Evolutionary conservation across 2,113 vertebrate genomes (phyloP).

Genomic region (Gulo gulo): DNA sequence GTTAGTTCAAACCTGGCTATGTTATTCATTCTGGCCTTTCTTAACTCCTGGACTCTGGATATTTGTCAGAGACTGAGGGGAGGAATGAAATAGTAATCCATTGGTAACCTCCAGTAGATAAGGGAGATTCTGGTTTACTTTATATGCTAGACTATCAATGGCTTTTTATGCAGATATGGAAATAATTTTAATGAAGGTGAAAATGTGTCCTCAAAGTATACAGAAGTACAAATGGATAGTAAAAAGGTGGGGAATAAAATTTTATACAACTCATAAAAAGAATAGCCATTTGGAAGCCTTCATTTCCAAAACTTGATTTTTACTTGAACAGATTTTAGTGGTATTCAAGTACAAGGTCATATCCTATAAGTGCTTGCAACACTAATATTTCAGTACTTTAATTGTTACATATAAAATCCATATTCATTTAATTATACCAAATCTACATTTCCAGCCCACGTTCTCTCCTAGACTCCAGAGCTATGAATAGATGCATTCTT

Average conservation of each 20-base stretch:
- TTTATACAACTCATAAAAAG: not conserved
- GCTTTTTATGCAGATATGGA: not conserved
- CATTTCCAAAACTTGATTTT: not conserved
- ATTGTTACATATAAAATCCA: not conserved
- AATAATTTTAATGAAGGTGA: conserved; percentile 23
- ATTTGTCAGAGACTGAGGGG: not conserved
- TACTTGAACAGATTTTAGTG: not conserved
- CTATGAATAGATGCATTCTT: not conserved
- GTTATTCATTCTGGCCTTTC: not conserved
- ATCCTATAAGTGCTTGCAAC: not conserved
- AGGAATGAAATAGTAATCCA: not conserved
- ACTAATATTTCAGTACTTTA: not conserved
- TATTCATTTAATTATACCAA: not conserved
- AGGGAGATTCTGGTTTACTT: not conserved
- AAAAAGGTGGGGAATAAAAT: not conserved
- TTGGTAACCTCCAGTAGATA: not conserved
- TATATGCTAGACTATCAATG: not conserved
- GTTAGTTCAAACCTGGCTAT: not conserved
- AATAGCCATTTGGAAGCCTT: not conserved
- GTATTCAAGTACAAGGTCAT: not conserved
- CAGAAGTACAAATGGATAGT: not conserved
- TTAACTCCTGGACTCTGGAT: not conserved
- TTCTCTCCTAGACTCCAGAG: not conserved
- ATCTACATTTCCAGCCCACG: not conserved
- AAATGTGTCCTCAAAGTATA: not conserved